Evolutionary conservation across 2,113 vertebrate species (phyloP).

Genomic region (Urocolius indicus): DNA sequence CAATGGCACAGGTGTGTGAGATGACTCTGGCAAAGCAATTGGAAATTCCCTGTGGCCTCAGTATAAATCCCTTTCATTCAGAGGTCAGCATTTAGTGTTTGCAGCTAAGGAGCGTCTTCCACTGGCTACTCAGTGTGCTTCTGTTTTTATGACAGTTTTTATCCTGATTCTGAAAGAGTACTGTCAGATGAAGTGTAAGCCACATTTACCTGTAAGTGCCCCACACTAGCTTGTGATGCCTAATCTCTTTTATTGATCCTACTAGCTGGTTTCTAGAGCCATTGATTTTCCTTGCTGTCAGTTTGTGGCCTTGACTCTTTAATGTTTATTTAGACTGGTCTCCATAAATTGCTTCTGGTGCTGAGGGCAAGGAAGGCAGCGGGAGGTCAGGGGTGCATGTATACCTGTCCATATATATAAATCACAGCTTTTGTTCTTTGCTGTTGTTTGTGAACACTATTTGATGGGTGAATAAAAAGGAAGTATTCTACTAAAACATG

Average conservation of each 20-base stretch:
- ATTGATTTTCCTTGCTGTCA: slow-evolving; percentile 84
- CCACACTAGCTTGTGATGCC: slow-evolving; percentile 69
- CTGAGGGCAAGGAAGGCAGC: slow-evolving; percentile 56
- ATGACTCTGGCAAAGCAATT: slow-evolving; percentile 57
- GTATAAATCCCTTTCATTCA: slow-evolving; percentile 63
- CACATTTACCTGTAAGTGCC: slow-evolving; percentile 78
- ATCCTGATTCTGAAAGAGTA: slow-evolving; percentile 61
- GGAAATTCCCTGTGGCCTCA: slow-evolving; percentile 46
- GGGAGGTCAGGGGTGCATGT: slow-evolving; percentile 75
- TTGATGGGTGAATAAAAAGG: slow-evolving; percentile 70
- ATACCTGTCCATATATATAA: slow-evolving; percentile 82
- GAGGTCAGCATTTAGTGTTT: slow-evolving; percentile 70
- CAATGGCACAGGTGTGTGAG: slow-evolving; percentile 32
- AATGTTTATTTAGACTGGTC: slow-evolving; percentile 85
- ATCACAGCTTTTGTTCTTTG: slow-evolving; percentile 79
- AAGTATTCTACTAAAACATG: slow-evolving; percentile 60
- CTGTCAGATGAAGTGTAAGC: slow-evolving; percentile 74
- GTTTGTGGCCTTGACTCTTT: slow-evolving; percentile 83
- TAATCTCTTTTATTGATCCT: slow-evolving; percentile 86
- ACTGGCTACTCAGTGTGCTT: slow-evolving; percentile 25
- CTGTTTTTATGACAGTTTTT: slow-evolving; percentile 75
- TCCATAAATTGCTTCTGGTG: slow-evolving; percentile 85
- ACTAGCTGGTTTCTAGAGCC: slow-evolving; percentile 78
- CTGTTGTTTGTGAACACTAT: slow-evolving; percentile 73
- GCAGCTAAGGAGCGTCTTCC: slow-evolving; percentile 21